Base-by-base conservation (phyloP, 2,113 vertebrate species). In the Columba livia region DNA sequence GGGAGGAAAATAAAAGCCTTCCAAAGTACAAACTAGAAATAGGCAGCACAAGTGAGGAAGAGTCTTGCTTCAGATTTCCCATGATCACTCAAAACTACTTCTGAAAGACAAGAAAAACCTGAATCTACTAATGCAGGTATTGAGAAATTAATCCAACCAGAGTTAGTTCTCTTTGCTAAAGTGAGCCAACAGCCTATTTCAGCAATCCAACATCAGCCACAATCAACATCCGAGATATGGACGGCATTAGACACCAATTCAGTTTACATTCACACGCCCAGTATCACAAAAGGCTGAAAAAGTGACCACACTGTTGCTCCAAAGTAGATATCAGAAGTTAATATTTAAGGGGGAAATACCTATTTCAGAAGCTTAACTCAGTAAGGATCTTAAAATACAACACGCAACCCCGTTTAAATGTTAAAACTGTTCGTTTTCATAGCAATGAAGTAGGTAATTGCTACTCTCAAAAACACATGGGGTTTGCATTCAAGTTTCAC, bases 191-290 rank as follows among this genome's bases (percentile, higher is more conserved):
- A 48, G 40, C 24, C 3, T 44, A 5, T 42, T 60, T 64, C 61
- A 88, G 72, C 29, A 81, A 69, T 71, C 56, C 48, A 31, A 2
- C 0, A 0, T 13, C 65, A 82, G 48, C 40, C n/a, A 17, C 40
- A 66, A 31, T 25, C 10, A 1, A 9, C n/a, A 28, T 8, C 38
- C 28, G 2, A 17, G 16, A 9, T 16, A 50, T 0, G 4, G 57
- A 11, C 2, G 62, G 16, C 20, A 60, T 19, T 1, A 29, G 42
- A 32, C 6, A 51, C 11, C 34, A 42, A n/a, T 17, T 74, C 9
- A 31, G 34, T 9, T 34, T 15, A 34, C 19, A 44, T 21, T 47
- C 38, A 31, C 21, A 50, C 42, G 18, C 14, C 40, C 65, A 47
- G 17, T 36, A 70, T 32, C 64, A 85, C 40, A 62, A 50, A 62